Percentiles rank a stretch among this genome's conserved stretches.
These are phyloP conservation scores for Anguilla pacifica DNA, from an alignment of 2,797 vertebrate genomes.

Conservation along the genomic window DNA sequence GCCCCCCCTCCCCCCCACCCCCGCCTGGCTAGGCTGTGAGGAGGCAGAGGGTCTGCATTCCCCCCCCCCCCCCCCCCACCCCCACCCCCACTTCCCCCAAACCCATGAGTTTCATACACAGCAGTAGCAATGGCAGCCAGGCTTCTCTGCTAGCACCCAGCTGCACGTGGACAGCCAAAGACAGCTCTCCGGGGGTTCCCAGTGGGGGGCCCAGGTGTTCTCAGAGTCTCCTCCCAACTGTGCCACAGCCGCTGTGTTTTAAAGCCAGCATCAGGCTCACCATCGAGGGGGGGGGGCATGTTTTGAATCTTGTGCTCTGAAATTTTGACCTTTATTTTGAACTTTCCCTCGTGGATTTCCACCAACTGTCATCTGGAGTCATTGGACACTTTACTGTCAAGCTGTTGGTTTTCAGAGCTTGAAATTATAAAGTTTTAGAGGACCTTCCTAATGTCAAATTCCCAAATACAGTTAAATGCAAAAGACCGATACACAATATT, in stretches of 20 bases:
- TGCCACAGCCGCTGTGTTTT: background rate
- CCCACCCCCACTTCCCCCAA: background rate
- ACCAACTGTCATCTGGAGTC: slow-evolving; percentile 25
- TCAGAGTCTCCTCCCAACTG: background rate
- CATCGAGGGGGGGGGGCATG: background rate
- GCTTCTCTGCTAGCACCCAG: background rate
- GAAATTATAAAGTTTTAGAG: background rate
- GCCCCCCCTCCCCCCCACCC: background rate
- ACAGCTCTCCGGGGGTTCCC: background rate
- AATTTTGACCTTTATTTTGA: slow-evolving; percentile 28
- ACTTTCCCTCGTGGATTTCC: slow-evolving; percentile 31
- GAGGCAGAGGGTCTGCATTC: no score
- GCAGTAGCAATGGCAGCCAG: background rate
- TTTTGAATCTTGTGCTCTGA: background rate
- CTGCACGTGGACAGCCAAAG: background rate
- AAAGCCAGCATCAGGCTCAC: background rate
- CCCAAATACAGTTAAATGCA: no score
- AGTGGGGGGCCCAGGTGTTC: background rate
- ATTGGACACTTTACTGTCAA: slow-evolving; percentile 7
- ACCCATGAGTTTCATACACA: background rate
- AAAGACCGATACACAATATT: no score
- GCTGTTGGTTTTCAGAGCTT: background rate
- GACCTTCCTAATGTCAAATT: no score
- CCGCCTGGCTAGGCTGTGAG: no score
- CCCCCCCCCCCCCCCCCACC: no score